Evolutionary conservation across 2,888 invertebrate species (phyloP), one percentile per base, ranked within the genome.

Genomic region (Agrotis segetum): DNA sequence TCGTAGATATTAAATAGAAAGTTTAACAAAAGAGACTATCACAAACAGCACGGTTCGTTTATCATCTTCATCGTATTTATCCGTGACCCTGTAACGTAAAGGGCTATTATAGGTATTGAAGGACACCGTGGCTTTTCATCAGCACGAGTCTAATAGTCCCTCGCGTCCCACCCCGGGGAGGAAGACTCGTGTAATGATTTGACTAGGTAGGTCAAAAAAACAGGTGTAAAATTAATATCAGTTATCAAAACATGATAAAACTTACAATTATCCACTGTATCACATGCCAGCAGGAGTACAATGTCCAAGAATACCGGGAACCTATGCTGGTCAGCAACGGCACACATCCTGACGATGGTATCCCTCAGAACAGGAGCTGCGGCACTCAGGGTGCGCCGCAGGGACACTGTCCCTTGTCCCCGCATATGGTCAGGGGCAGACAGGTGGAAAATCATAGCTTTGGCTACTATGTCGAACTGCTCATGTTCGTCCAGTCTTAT

Each of bases 201-300:
- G 3, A 34, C 34, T 6, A 34, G 5, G 6, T 34, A 34, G 6
- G 6, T n/a, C n/a, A 29, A 3, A 34, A 34, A 3, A 34, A 34
- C 34, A 34, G 9, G 34, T 34, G 3, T 21, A 34, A n/a, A 14
- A 44, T 44, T 29, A 29, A n/a, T 46, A 69, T 5, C 11, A 34
- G 7, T 13, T 29, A 21, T 3, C 13, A 34, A 34, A 50, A 46
- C 11, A 19, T 53, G 14, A 3, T 67, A 14, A 14, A 49, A 84
- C 91, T 87, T 78, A 95, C 96, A 95, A 73, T 92, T 93, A 2
- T 92, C 89, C 4, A 66, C 78, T 17, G 86, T 88, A 62, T 93
- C 83, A 50, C 85, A 91, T 0, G 94, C 92, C 11, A 96, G 77
- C 13, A 95, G 52, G 9, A 95, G 74, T 0, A 92, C 89, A 0